These are phyloP conservation scores for Periplaneta americana DNA, from an alignment of 1,140 invertebrate species.

Conservation along the genomic window DNA sequence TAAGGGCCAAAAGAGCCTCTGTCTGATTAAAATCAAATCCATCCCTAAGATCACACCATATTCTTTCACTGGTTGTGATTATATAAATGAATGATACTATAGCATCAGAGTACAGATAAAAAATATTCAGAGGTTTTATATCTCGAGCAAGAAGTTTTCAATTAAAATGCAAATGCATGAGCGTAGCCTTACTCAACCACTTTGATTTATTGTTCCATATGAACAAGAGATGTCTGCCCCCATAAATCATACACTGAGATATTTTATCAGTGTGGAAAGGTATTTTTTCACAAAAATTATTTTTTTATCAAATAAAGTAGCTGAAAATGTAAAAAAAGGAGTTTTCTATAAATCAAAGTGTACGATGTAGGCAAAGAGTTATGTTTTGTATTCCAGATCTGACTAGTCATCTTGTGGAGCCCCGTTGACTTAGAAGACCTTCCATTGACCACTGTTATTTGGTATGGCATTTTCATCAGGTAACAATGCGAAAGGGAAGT, in stretches of 20 bases:
- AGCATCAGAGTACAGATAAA: too few relatives aligned
- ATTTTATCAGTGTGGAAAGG: neutral
- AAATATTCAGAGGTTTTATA: too few relatives aligned
- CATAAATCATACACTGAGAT: neutral
- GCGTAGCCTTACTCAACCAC: neutral
- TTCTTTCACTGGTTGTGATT: neutral
- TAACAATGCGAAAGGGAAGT: neutral
- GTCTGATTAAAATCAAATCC: neutral
- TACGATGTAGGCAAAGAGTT: neutral
- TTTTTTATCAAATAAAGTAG: neutral
- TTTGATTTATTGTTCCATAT: neutral
- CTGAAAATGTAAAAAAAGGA: neutral
- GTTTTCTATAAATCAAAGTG: neutral
- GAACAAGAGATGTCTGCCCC: neutral
- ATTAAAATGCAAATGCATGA: neutral
- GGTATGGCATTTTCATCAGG: neutral
- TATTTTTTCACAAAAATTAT: neutral
- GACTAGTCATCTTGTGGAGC: neutral
- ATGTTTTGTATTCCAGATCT: neutral
- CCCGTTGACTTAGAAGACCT: neutral
- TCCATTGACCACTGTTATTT: neutral
- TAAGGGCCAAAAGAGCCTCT: conserved; percentile 10
- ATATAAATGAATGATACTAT: neutral
- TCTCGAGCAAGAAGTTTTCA: too few relatives aligned
- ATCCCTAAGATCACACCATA: neutral